Percentiles rank a stretch among this genome's conserved stretches.
These are phyloP conservation scores for Pogoniulus pusillus DNA, from an alignment of 2,797 vertebrate species.

Conservation along the genomic window DNA sequence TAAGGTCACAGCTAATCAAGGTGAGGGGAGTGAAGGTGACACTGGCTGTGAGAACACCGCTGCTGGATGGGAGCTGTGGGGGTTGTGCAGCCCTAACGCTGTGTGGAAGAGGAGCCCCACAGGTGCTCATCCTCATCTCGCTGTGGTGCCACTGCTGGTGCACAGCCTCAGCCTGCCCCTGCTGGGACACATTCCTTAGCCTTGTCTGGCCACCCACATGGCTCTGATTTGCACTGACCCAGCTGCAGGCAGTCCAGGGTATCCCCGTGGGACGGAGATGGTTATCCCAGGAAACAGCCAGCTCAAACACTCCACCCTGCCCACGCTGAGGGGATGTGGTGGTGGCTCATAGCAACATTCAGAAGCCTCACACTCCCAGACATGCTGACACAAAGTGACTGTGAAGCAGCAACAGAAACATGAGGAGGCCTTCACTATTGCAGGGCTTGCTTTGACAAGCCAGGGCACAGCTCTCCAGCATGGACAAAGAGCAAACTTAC, in stretches of 20 bases:
- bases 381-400: not conserved
- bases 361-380: not conserved
- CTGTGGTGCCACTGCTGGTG: rapidly evolving
- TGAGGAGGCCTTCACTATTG: not conserved
- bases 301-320: not conserved
- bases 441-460: not conserved
- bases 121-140: not conserved
- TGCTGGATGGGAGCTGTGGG: not conserved
- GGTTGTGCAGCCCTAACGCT: not conserved
- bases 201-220: rapidly evolving
- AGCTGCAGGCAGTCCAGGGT: not conserved
- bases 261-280: not conserved
- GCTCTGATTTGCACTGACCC: not conserved
- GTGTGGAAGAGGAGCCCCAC: not conserved
- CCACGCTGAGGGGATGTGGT: not conserved
- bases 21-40: not conserved
- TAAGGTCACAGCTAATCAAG: not conserved
- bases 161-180: not conserved
- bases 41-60: not conserved
- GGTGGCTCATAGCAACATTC: not conserved
- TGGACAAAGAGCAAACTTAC: not conserved
- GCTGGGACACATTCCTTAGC: not conserved
- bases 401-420: not conserved
- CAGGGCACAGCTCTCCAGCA: not conserved
- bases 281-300: not conserved